These are phyloP conservation scores for Oligia strigilis DNA, from an alignment of 2,888 invertebrate species.

Conservation along the genomic window DNA sequence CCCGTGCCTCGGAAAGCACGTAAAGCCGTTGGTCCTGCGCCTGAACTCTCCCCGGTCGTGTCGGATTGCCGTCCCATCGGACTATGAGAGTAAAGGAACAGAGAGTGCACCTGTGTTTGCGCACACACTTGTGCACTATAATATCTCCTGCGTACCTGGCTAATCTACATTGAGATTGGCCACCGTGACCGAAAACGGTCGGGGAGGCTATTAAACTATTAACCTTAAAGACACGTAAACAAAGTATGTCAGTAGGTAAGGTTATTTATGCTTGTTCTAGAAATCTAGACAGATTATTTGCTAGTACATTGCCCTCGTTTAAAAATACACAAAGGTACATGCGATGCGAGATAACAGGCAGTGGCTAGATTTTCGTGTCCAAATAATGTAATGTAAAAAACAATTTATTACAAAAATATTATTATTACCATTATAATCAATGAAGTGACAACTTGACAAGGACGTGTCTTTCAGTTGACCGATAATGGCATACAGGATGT, in stretches of 20 bases:
- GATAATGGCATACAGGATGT: constrained; percentile 17
- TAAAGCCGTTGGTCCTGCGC: too few relatives aligned
- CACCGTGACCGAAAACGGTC: too few relatives aligned
- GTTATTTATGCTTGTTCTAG: constrained; percentile 3
- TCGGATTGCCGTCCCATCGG: too few relatives aligned
- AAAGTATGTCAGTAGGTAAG: constrained; percentile 36
- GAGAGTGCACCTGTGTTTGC: too few relatives aligned
- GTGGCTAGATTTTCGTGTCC: constrained; percentile 1
- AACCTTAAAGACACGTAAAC: background rate
- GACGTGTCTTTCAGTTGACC: constrained; percentile 12
- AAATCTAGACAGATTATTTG: constrained; percentile 19
- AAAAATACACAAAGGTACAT: background rate
- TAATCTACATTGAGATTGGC: too few relatives aligned
- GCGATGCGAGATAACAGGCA: constrained; percentile 13
- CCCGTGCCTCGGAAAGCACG: too few relatives aligned
- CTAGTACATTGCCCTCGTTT: constrained; percentile 31
- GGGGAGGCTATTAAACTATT: background rate
- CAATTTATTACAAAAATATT: constrained; percentile 4
- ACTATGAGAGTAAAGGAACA: too few relatives aligned
- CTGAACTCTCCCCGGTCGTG: too few relatives aligned
- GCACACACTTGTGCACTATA: too few relatives aligned
- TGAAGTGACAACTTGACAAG: constrained; percentile 1
- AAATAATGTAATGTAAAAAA: background rate
- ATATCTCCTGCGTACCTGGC: too few relatives aligned
- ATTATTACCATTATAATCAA: background rate